Evolutionary conservation across 2,888 invertebrate species (phyloP).

Genomic region (Leptinotarsa peninsularis): DNA sequence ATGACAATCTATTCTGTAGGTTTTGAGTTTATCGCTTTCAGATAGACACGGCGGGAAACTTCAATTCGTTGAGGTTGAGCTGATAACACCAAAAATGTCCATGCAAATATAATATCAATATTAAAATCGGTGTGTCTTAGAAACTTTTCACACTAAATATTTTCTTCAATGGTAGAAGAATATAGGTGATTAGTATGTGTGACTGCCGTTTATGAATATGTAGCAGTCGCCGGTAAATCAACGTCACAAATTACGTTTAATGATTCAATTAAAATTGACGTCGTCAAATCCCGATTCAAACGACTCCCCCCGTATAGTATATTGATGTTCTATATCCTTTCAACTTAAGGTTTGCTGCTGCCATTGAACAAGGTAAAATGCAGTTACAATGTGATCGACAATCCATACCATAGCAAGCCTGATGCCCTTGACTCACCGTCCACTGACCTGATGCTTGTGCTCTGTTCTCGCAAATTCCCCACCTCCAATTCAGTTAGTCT

Average conservation of each 20-base stretch:
- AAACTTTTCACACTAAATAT: no score
- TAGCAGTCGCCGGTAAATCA: background rate
- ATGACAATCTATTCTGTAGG: no score
- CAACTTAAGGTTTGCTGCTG: constrained; percentile 41
- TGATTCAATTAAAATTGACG: constrained; percentile 18
- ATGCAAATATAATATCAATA: no score
- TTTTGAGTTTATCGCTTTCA: no score
- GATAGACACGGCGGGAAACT: no score
- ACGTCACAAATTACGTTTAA: background rate
- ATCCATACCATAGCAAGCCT: constrained; percentile 58
- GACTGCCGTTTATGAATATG: background rate
- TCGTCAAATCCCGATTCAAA: constrained; percentile 24
- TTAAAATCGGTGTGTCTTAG: no score
- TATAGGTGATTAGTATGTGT: background rate
- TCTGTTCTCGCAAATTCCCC: constrained; percentile 54
- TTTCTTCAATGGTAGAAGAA: no score
- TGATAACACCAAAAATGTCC: no score
- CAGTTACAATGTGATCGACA: constrained; percentile 59
- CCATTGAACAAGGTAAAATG: constrained; percentile 51
- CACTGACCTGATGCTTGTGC: constrained; percentile 63
- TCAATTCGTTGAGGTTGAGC: no score
- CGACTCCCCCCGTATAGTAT: constrained; percentile 26
- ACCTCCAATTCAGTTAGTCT: constrained; percentile 47
- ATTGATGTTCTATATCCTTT: constrained; percentile 40
- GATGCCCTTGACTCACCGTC: constrained; percentile 66